phyloP scores from a whole-genome alignment of 2,797 vertebrate species.

The Phoebastria nigripes region DNA sequence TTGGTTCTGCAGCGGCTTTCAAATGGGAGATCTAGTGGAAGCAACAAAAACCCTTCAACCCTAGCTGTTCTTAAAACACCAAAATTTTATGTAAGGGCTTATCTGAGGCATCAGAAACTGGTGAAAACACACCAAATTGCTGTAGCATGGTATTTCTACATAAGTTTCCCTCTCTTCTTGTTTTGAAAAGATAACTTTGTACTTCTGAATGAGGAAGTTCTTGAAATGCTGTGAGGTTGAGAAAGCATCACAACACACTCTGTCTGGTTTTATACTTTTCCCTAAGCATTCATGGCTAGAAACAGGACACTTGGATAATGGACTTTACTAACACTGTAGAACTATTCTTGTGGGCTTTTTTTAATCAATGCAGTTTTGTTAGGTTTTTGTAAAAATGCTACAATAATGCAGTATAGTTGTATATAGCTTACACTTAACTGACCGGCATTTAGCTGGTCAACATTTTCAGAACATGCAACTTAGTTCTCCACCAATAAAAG shows the following conservation, averaged over 20 bases:
- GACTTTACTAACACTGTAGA: neutral
- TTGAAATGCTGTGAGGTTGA: neutral
- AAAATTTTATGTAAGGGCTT: neutral
- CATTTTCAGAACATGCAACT: neutral
- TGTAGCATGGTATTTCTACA: neutral
- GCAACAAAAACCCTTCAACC: neutral
- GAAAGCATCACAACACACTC: neutral
- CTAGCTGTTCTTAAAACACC: neutral
- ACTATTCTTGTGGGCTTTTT: neutral
- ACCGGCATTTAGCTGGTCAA: neutral
- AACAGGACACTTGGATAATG: neutral
- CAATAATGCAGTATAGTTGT: neutral
- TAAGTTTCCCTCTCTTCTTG: neutral
- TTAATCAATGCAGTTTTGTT: neutral
- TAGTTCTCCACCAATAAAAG: neutral
- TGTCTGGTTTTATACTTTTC: neutral
- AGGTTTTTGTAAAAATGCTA: neutral
- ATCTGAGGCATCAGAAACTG: neutral
- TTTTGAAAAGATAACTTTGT: neutral
- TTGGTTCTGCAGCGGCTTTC: neutral
- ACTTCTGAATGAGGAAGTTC: neutral
- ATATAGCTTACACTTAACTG: neutral
- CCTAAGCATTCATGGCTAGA: neutral
- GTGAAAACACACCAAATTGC: neutral
- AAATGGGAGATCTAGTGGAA: neutral